Evolutionary conservation across 2,113 vertebrate species (phyloP).

Genomic region (Caretta caretta): DNA sequence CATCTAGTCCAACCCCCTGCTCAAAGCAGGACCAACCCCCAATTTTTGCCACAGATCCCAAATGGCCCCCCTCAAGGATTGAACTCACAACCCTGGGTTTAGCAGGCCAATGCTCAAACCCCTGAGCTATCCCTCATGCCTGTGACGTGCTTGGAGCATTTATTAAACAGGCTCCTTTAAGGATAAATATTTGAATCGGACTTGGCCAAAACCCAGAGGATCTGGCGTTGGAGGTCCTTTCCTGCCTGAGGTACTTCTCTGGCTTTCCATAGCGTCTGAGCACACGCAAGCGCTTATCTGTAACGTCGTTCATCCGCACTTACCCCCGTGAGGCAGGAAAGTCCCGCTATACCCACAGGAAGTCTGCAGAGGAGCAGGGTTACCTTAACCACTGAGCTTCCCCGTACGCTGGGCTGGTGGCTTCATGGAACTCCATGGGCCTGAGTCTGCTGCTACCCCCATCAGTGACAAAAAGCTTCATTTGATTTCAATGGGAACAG

Average conservation of each 20-base stretch:
- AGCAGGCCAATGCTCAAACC: no score
- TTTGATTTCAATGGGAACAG: neutral
- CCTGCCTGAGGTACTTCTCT: neutral
- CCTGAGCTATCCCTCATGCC: neutral
- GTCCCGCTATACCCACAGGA: neutral
- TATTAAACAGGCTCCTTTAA: neutral
- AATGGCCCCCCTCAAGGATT: no score
- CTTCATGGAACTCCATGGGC: neutral
- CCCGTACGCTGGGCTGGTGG: neutral
- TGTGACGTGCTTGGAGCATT: neutral
- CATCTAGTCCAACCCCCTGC: no score
- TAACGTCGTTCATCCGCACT: neutral
- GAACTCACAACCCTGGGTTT: no score
- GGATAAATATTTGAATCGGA: neutral
- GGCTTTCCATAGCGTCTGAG: neutral
- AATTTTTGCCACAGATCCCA: no score
- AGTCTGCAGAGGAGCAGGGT: neutral
- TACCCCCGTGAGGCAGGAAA: neutral
- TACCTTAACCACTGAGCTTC: neutral
- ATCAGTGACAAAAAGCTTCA: neutral
- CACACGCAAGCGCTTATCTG: neutral
- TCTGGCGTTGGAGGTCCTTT: neutral
- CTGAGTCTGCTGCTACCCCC: neutral
- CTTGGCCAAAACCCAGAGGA: neutral
- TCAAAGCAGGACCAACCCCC: no score